Base-by-base conservation (phyloP, 2,888 invertebrate genomes). In the Helicoverpa assulta region DNA sequence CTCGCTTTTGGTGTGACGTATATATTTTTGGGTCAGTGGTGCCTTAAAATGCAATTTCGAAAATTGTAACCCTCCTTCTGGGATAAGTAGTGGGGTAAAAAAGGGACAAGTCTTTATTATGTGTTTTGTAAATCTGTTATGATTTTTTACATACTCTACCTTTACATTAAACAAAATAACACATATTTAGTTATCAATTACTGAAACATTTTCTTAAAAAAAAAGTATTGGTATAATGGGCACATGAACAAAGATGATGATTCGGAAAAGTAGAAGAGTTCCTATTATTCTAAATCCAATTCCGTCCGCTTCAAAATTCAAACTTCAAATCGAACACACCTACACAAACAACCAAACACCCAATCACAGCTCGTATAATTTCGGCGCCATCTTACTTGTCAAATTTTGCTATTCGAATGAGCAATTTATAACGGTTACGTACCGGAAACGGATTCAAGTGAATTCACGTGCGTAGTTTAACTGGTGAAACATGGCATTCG, bases 401-500 rank as follows among this genome's bases (percentile, higher is more conserved):
- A 85, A 83, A 76, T 71, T 68, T 71, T 67, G 70, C 78, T 75
- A 85, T 83, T 81, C 67, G 69, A 80, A 67, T 75, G 82, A 83
- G 86, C 88, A 86, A 88, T 87, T 89, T 89, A 90, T 86, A 89
- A 80, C 88, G 86, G 88, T 89, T 83, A 83, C 19, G 76, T 54
- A 86, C 87, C 91, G 94, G 93, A 94, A 92, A 89, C 89, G 88
- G 90, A 89, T 90, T 86, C 88, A 85, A 87, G 87, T 85, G 89
- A 87, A 89, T 91, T 89, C 89, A 90, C 90, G 91, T 91, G 89
- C 89, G 90, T 89, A 88, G 91, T 82, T 91, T 92, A 92, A 89
- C 90, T 88, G 87, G 88, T 89, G 88, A 91, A 92, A 91, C 90
- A 92, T 90, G 91, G 92, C 88, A 86, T 81, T 90, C 92, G 93